Conservation (phyloP, 1,140 invertebrate genomes). For the Diabrotica undecimpunctata region DNA sequence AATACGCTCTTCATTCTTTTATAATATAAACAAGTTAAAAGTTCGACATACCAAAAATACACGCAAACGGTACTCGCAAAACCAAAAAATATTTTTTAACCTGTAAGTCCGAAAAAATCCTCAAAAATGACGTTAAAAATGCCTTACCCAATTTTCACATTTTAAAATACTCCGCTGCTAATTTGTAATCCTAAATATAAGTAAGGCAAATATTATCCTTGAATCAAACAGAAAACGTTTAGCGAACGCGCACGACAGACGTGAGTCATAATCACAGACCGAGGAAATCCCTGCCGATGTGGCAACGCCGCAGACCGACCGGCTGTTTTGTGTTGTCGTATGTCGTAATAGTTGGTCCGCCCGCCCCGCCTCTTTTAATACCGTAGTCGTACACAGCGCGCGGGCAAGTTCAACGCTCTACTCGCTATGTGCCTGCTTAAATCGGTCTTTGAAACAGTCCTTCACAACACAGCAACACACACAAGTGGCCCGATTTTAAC, state of each 20-base stretch:
- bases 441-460: constrained; percentile 27
- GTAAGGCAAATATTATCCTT: too few relatives aligned
- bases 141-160: too few relatives aligned
- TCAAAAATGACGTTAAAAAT: too few relatives aligned
- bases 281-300: constrained; percentile 10
- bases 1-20: too few relatives aligned
- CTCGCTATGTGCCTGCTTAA: constrained; percentile 31
- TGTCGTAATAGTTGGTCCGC: constrained; percentile 19
- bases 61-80: too few relatives aligned
- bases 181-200: too few relatives aligned
- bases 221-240: too few relatives aligned
- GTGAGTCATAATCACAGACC: constrained; percentile 1
- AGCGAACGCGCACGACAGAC: neutral
- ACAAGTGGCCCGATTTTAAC: constrained; percentile 24
- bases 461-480: constrained; percentile 16
- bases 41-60: too few relatives aligned
- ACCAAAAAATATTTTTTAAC: too few relatives aligned
- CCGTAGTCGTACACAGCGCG: constrained; percentile 12
- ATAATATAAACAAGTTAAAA: too few relatives aligned
- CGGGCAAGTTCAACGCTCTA: constrained; percentile 33
- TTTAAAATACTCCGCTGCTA: too few relatives aligned
- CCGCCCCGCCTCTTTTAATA: constrained; percentile 20
- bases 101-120: too few relatives aligned
- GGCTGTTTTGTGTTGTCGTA: constrained; percentile 19
- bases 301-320: constrained; percentile 20